These are phyloP conservation scores for Eristalinus aeneus DNA, from an alignment of 2,888 invertebrate species.

Conservation along the genomic window DNA sequence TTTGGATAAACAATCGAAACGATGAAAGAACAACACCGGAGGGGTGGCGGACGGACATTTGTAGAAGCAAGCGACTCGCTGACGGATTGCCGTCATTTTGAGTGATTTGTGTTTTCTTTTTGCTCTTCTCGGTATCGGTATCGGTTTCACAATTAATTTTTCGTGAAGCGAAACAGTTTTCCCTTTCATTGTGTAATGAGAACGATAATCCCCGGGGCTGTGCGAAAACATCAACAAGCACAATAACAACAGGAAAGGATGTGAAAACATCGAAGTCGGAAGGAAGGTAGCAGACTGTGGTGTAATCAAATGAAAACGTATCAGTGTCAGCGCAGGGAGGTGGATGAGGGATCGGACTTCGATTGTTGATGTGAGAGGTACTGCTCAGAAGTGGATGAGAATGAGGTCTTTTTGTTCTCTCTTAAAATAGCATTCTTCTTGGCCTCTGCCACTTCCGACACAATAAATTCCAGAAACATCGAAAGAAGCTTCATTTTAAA, in stretches of 20 bases:
- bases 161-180: conserved; percentile 46
- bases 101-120: conserved; percentile 7
- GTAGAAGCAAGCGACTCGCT: conserved; percentile 47
- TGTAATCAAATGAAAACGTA: conserved; percentile 60
- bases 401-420: not conserved
- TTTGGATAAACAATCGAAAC: conserved; percentile 70
- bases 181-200: conserved; percentile 57
- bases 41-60: conserved; percentile 55
- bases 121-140: conserved; percentile 25
- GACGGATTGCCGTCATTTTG: conserved; percentile 42
- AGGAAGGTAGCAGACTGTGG: conserved; percentile 69
- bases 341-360: not conserved
- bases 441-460: too few species aligned
- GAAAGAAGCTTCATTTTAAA: not conserved
- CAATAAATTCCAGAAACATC: too few species aligned
- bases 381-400: not conserved
- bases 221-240: conserved; percentile 59
- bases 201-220: conserved; percentile 65
- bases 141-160: conserved; percentile 64
- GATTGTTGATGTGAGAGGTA: not conserved
- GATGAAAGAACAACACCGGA: conserved; percentile 71
- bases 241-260: conserved; percentile 45
- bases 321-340: conserved; percentile 39
- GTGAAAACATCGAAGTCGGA: conserved; percentile 67
- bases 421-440: too few species aligned